A percentile compares a stretch with the other conserved stretches of the same genome.
phyloP scores from a whole-genome alignment of 2,888 invertebrate species.

The Meteorus colon region DNA sequence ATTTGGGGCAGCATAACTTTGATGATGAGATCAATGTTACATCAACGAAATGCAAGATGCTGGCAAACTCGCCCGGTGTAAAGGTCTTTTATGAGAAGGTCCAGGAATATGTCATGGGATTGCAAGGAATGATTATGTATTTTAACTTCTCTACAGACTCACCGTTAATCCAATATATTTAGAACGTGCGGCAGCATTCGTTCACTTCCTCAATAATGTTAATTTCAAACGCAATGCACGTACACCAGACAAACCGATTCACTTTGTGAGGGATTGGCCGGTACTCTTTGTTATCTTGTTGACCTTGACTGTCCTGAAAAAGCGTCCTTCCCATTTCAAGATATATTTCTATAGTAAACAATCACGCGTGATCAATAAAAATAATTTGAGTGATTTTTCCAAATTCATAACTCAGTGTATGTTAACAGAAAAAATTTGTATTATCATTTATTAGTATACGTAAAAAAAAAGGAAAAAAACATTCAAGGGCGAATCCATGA shows the following conservation, averaged over 20 bases:
- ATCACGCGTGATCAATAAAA: not conserved
- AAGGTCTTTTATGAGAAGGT: slow-evolving; percentile 89
- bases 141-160: slow-evolving; percentile 83
- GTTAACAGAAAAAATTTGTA: not conserved
- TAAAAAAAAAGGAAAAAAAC: too few relatives aligned
- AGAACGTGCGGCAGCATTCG: slow-evolving; percentile 85
- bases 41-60: slow-evolving; percentile 80
- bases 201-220: slow-evolving; percentile 81
- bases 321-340: slow-evolving; percentile 89
- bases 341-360: slow-evolving; percentile 74
- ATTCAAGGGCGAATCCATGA: not conserved
- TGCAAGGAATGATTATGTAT: slow-evolving; percentile 88
- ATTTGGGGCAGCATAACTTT: slow-evolving; percentile 85
- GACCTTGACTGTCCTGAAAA: slow-evolving; percentile 84
- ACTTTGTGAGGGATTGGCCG: slow-evolving; percentile 90
- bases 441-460: not conserved
- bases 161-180: slow-evolving; percentile 83
- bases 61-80: slow-evolving; percentile 87
- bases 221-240: slow-evolving; percentile 81
- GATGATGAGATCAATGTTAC: slow-evolving; percentile 84
- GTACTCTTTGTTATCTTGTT: slow-evolving; percentile 87
- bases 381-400: not conserved
- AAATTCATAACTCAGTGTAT: not conserved
- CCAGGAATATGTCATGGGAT: slow-evolving; percentile 94
- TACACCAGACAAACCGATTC: slow-evolving; percentile 87